These are phyloP conservation scores for Chrysolina americana DNA, from an alignment of 2,888 invertebrate genomes.

Conservation along the genomic window DNA sequence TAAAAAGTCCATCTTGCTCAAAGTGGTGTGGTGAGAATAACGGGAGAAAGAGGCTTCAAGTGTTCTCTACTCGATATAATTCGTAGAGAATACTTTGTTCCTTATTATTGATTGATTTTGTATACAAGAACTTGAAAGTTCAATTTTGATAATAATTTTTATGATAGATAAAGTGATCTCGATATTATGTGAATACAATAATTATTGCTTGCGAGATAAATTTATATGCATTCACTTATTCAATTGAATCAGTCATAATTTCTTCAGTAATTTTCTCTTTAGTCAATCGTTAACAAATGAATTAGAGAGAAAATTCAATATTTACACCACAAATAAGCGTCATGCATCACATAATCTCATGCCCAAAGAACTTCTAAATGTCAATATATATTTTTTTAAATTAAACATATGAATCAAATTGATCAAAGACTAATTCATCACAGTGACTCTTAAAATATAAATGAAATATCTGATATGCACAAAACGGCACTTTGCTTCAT, in stretches of 20 bases:
- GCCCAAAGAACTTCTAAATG: background rate
- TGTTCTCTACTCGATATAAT: background rate
- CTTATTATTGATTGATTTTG: conserved; percentile 9
- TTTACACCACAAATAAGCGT: background rate
- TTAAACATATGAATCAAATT: background rate
- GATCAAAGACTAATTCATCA: background rate
- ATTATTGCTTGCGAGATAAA: background rate
- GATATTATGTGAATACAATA: background rate
- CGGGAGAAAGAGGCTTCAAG: background rate
- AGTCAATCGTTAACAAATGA: background rate
- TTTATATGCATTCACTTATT: background rate
- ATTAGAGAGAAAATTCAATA: background rate
- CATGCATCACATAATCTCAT: background rate
- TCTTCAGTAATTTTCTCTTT: background rate
- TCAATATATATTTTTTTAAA: background rate
- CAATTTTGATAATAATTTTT: conserved; percentile 5
- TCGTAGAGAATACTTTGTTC: background rate
- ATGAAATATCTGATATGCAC: conserved; percentile 21
- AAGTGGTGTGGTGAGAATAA: background rate
- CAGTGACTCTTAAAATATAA: background rate
- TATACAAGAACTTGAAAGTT: background rate
- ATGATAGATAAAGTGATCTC: conserved; percentile 15
- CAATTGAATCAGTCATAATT: background rate
- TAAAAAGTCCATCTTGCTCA: conserved; percentile 5
- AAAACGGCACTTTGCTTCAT: conserved; percentile 15